Base-by-base conservation (phyloP, 2,797 vertebrate species). In the Danio albolineatus region DNA sequence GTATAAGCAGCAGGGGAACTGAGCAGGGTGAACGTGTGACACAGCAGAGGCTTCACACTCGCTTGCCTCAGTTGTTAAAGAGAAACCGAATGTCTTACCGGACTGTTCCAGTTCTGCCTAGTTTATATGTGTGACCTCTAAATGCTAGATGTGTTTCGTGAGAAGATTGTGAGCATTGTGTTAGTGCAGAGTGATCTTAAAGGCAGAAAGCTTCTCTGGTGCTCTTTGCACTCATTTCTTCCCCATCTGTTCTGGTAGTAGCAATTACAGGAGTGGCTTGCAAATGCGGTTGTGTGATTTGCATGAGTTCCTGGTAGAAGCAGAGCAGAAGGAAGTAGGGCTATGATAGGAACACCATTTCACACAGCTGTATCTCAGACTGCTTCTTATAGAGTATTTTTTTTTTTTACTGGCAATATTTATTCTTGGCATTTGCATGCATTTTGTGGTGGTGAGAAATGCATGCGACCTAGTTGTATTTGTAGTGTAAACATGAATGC, bases 201-300 rank as follows among this genome's bases (percentile, higher is more conserved):
- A 6, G 8, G 14, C 38, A 12, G 7, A 21, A 75, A 75, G 49
- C 10, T 51, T 21, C 13, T 28, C 28, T 28, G 41, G 36, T 64
- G 8, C 39, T 7, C 48, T 16, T 76, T 57, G 19, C 16, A 19
- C 75, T 36, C 4, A n/a, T 85, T 43, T 4, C 72, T 82, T 86
- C 78, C 76, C 85, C 79, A 71, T 86, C 64, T 84, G 73, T 82
- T 79, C 73, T 65, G 41, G 61, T 72, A 54, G 73, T 59, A 83
- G 54, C 87, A 79, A 83, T 85, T 85, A 85, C 87, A 85, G 85
- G 89, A 87, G 83, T 82, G 82, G 83, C 88, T 89, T 91, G 89
- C 90, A 89, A 87, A 90, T 91, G 84, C 84, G 21, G 19, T 51
- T 64, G 6, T 74, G 54, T 76, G 19, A 91, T 93, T 92, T 93